Evolutionary conservation across 2,797 vertebrate genomes (phyloP).

Genomic region (Mareca penelope): DNA sequence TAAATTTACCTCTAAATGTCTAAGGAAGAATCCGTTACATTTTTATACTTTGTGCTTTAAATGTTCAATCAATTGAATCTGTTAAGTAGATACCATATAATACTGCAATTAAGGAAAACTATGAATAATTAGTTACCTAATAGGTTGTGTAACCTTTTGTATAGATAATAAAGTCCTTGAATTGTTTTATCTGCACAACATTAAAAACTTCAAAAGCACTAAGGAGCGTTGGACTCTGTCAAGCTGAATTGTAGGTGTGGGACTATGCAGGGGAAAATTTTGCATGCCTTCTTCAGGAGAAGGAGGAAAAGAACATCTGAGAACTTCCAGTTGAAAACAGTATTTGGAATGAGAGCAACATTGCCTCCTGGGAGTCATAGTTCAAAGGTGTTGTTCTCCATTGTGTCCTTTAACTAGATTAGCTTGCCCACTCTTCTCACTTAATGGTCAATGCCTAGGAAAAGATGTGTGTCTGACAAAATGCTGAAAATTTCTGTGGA

Average conservation of each 20-base stretch:
- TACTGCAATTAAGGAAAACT: neutral
- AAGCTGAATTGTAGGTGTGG: neutral
- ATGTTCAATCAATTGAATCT: neutral
- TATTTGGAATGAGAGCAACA: neutral
- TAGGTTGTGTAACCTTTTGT: neutral
- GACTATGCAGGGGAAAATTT: neutral
- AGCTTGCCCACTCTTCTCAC: neutral
- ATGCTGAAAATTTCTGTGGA: neutral
- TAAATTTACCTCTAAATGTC: neutral
- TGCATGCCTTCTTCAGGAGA: neutral
- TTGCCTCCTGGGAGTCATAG: neutral
- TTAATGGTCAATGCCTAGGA: neutral
- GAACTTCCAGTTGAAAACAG: neutral
- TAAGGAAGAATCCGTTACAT: neutral
- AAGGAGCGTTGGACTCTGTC: neutral
- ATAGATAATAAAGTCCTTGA: neutral
- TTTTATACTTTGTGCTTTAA: neutral
- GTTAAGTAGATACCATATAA: neutral
- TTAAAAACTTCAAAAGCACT: neutral
- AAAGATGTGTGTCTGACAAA: neutral
- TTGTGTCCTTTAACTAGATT: neutral
- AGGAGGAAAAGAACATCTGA: fast-evolving
- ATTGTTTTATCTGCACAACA: neutral
- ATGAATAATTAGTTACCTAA: neutral
- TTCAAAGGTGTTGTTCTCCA: neutral